Evolutionary conservation across 2,113 vertebrate species (phyloP).

Genomic region (Nibea albiflora): DNA sequence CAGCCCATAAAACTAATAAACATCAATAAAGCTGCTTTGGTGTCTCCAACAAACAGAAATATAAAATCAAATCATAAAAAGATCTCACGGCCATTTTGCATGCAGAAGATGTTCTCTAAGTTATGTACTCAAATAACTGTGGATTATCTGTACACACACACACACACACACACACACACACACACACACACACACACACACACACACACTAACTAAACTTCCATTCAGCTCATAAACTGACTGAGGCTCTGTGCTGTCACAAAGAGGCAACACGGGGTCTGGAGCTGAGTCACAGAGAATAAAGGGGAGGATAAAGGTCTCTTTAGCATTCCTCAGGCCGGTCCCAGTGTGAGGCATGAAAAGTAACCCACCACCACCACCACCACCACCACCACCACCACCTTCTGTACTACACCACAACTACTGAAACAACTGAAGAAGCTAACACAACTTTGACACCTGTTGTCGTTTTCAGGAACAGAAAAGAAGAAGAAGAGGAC

Average conservation of each 20-base stretch:
- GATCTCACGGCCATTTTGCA: background rate
- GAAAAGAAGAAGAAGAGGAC: background rate
- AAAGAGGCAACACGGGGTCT: slow-evolving; percentile 48
- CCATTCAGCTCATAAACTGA: background rate
- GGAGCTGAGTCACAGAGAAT: slow-evolving; percentile 37
- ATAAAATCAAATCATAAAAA: background rate
- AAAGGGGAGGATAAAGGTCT: slow-evolving; percentile 47
- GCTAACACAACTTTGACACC: slow-evolving; percentile 40
- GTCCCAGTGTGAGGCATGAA: slow-evolving; percentile 18
- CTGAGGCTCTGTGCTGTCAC: slow-evolving; percentile 18
- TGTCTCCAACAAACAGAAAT: no score
- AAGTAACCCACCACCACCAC: background rate
- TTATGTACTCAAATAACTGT: background rate
- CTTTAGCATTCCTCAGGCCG: slow-evolving; percentile 51
- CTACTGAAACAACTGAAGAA: slow-evolving; percentile 14
- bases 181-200: background rate
- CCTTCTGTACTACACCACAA: background rate
- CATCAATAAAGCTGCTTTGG: background rate
- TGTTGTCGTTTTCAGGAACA: slow-evolving; percentile 11
- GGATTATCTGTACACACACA: background rate
- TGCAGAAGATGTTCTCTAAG: background rate
- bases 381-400: no score
- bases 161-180: background rate
- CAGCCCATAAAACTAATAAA: background rate
- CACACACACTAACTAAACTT: background rate